Base-by-base conservation (phyloP, 2,113 vertebrate genomes). In the Cottus gobio region DNA sequence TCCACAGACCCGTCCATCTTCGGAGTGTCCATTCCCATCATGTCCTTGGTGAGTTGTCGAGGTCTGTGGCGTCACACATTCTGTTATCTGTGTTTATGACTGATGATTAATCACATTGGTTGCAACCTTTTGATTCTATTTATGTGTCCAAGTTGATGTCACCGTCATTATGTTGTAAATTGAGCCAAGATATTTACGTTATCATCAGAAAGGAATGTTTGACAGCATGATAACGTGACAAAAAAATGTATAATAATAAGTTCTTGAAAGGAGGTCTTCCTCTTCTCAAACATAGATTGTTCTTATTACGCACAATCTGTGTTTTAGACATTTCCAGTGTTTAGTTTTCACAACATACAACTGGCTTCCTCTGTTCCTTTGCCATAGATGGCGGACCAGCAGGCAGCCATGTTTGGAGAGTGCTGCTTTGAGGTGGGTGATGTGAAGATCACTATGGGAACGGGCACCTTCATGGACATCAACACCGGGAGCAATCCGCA, bases 361-460 rank as follows among this genome's bases (percentile, higher is more conserved):
- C 50, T 62, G 10, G 7, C 26, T 30, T 36, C 71, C 42, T 50
- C n/a, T 69, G 13, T 65, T 22, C 28, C 31, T 42, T 9, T 80
- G 31, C 50, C 24, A 20, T 85, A 99, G 98, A 96, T 97, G 16
- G 98, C 97, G 0, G 98, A 99, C 90, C 98, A 99, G 88, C 98
- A 99, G 91, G 95, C 98, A 8, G 98, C 97, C 56, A 97, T 98
- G 97, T 99, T 99, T 91, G 98, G 98, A 64, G 96, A 99, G 73
- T 99, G 98, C 92, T 99, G 98, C 90, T 99, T 99, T 90, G 94
- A 96, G 8, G 83, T 84, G 0, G 98, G 98, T 56, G 97, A 98
- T 39, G 94, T 98, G 72, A 99, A 99, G 83, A 86, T 99, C 85
- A 99, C 98, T 1, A 97, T 99, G 97, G 98, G 98, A 85, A 99